Percentiles rank a stretch among this genome's conserved stretches.
phyloP scores from a whole-genome alignment of 2,888 invertebrate genomes.

The Sminthurides aquaticus region DNA sequence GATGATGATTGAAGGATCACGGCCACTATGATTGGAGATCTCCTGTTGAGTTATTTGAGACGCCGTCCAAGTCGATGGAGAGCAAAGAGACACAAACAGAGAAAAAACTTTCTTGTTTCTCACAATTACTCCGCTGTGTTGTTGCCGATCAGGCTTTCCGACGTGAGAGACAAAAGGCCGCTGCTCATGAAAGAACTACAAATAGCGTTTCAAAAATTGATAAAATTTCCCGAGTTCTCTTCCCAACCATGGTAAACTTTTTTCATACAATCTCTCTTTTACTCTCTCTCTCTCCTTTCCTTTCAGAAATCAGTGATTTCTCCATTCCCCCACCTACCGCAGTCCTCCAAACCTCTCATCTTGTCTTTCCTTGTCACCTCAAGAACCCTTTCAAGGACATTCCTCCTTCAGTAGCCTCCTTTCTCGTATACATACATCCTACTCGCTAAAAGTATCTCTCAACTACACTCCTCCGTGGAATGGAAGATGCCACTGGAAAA shows the following conservation, averaged over 20 bases:
- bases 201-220: conserved; percentile 84
- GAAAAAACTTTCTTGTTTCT: conserved; percentile 64
- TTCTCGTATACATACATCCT: too few relatives aligned
- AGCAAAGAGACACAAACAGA: conserved; percentile 72
- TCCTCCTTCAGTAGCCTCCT: too few relatives aligned
- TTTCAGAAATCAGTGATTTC: too few relatives aligned
- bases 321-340: too few relatives aligned
- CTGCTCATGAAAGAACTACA: conserved; percentile 52
- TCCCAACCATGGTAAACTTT: conserved; percentile 46
- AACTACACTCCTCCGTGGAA: too few relatives aligned
- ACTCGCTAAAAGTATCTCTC: too few relatives aligned
- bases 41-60: conserved; percentile 20
- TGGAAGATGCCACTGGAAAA: too few relatives aligned
- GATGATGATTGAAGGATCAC: conserved; percentile 11
- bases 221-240: conserved; percentile 68
- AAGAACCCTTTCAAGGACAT: too few relatives aligned
- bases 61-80: conserved; percentile 53
- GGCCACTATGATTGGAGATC: conserved; percentile 29
- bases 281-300: conserved; percentile 27
- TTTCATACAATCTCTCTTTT: conserved; percentile 10
- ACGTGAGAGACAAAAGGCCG: conserved; percentile 63
- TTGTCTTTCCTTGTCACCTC: too few relatives aligned
- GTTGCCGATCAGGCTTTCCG: conserved; percentile 48
- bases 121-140: conserved; percentile 71
- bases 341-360: too few relatives aligned